A percentile compares a stretch with the other conserved stretches of the same genome.
Evolutionary conservation across 2,888 invertebrate genomes (phyloP).

Genomic region (Boloria euphrosyne): DNA sequence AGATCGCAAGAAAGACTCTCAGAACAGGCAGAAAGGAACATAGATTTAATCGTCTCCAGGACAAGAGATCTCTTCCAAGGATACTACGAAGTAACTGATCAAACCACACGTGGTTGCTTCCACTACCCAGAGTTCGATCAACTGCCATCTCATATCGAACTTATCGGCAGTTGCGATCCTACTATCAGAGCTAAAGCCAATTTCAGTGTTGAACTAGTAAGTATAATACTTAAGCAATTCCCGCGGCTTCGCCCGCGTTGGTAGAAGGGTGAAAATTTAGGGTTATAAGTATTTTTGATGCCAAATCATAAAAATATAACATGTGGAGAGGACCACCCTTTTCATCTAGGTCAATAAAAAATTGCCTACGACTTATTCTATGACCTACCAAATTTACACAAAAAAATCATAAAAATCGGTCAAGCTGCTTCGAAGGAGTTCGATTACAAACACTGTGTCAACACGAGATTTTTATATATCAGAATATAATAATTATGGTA

Average conservation of each 20-base stretch:
- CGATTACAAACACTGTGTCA: no score
- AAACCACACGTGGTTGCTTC: constrained; percentile 62
- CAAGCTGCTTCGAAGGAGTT: no score
- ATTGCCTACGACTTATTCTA: no score
- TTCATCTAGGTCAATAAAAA: no score
- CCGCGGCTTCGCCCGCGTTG: no score
- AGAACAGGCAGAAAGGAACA: constrained; percentile 44
- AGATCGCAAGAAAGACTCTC: constrained; percentile 54
- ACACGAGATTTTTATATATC: no score
- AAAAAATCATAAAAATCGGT: no score
- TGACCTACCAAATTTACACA: no score
- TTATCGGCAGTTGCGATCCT: constrained; percentile 59
- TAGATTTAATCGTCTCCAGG: constrained; percentile 49
- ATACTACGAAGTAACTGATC: constrained; percentile 59
- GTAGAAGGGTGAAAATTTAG: no score
- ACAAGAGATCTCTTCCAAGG: constrained; percentile 57
- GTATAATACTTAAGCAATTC: constrained; percentile 39
- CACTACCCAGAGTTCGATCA: constrained; percentile 60
- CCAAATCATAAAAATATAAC: no score
- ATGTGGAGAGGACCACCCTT: no score
- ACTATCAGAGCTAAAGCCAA: constrained; percentile 53
- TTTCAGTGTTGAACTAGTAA: constrained; percentile 56
- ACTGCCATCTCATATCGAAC: constrained; percentile 50
- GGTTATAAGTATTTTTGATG: no score
- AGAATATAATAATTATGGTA: neutral